phyloP scores from a whole-genome alignment of 2,797 vertebrate species.

The Petrocephalus sullivani region DNA sequence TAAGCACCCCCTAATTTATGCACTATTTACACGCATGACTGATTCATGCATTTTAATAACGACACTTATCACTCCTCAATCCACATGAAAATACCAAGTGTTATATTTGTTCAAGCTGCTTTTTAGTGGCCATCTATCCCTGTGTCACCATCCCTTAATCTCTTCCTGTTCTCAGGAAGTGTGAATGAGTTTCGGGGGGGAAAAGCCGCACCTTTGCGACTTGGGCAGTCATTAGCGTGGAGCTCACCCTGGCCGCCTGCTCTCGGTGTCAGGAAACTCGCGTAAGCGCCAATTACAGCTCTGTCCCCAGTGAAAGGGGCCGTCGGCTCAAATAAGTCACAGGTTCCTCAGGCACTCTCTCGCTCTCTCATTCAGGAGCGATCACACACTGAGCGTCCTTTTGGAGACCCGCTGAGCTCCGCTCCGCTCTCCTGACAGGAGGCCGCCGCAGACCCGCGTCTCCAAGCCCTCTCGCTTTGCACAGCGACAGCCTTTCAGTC shows the following conservation, averaged over 20 bases:
- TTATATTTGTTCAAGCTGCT: background rate
- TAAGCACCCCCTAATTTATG: background rate
- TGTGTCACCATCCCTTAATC: background rate
- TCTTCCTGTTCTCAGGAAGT: background rate
- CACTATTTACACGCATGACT: background rate
- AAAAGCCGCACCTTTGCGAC: background rate
- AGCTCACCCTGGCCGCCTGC: background rate
- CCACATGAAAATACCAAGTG: background rate
- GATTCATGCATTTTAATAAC: background rate
- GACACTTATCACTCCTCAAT: background rate
- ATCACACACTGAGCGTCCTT: background rate
- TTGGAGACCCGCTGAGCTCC: background rate
- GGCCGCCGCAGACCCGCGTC: background rate
- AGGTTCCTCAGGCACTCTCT: background rate
- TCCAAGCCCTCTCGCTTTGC: background rate
- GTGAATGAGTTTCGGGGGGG: background rate
- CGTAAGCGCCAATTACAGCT: conserved; percentile 6
- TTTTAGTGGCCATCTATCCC: background rate
- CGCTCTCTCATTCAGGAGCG: background rate
- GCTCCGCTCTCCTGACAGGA: background rate
- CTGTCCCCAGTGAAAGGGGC: background rate
- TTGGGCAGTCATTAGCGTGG: background rate
- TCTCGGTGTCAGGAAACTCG: background rate
- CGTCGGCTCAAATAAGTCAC: conserved; percentile 1
- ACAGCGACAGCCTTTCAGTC: background rate